Base-by-base conservation (phyloP, 2,888 invertebrate species). In the Hirudinaria manillensis region DNA sequence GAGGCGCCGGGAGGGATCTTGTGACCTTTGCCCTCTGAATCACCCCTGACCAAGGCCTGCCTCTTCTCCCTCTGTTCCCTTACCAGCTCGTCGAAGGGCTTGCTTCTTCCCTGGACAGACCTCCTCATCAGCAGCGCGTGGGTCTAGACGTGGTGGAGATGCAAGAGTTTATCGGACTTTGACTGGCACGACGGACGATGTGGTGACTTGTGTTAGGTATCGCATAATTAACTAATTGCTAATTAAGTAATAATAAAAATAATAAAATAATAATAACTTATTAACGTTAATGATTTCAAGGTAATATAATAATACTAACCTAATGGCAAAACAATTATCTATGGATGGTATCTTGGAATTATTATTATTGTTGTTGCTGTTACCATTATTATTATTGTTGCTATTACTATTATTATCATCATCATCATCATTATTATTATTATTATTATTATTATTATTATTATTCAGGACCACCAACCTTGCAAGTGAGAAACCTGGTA, bases 61-160 rank as follows among this genome's bases (percentile, higher is more conserved):
- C 78, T 79, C 56, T 77, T 73, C 36, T 74, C 90, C 71, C 90
- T 87, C 81, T 91, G 91, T 81, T 91, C 91, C 55, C 90, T 89
- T 78, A 92, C 87, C 75, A 92, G 86, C 75, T 90, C 89, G 83
- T 92, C 92, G 85, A 92, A 92, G 29, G 90, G 88, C 84, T 91
- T 90, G 76, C 89, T 88, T 71, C 92, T 88, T 0, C 91, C 92
- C 76, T 88, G 85, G 51, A 92, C 92, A 29, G 89, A 89, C 78
- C 92, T 86, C 76, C 91, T 86, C 79, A 90, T 84, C 61, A 91
- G 90, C 79, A 91, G 86, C 29, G 91, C 89, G 83, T 88, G 88
- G 10, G 87, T 85, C 84, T 86, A 77, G 70, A 38, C 68, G 13
- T 45, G 13, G 27, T n/a, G 65, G 16, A 68, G 74, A 36, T 75